Conservation (phyloP, 2,888 invertebrate genomes). For the Buathra laborator region DNA sequence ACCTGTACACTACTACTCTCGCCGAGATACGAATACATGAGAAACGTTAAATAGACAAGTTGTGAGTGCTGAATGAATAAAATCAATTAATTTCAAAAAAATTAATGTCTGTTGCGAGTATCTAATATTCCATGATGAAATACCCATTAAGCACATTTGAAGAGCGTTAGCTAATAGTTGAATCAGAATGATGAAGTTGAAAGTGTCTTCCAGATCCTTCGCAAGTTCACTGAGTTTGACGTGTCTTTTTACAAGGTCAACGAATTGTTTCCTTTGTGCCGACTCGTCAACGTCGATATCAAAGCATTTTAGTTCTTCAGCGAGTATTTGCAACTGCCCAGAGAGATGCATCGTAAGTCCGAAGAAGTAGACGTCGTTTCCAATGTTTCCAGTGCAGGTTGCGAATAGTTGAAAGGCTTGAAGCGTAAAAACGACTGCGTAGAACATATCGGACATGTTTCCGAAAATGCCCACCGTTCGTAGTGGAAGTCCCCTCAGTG, state of each 20-base stretch:
- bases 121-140: not conserved
- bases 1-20: too few species aligned
- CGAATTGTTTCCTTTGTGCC: constrained; percentile 14
- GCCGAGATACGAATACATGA: too few species aligned
- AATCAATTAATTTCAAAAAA: not conserved
- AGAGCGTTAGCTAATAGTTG: constrained; percentile 55
- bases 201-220: constrained; percentile 61
- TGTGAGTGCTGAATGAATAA: too few species aligned
- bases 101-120: not conserved
- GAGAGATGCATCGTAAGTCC: constrained; percentile 65
- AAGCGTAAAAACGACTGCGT: constrained; percentile 51
- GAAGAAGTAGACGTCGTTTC: constrained; percentile 61
- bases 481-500: constrained; percentile 58
- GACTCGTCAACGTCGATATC: constrained; percentile 10
- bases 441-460: constrained; percentile 41
- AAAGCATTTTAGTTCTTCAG: constrained; percentile 48
- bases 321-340: constrained; percentile 62
- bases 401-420: constrained; percentile 67
- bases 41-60: too few species aligned
- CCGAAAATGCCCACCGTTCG: constrained; percentile 56
- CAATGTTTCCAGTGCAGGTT: constrained; percentile 63
- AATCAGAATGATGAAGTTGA: constrained; percentile 64
- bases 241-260: constrained; percentile 50
- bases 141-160: constrained; percentile 66
- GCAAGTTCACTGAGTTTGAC: constrained; percentile 55